phyloP scores from a whole-genome alignment of 2,797 vertebrate genomes.

The Enteromius radiatus region DNA sequence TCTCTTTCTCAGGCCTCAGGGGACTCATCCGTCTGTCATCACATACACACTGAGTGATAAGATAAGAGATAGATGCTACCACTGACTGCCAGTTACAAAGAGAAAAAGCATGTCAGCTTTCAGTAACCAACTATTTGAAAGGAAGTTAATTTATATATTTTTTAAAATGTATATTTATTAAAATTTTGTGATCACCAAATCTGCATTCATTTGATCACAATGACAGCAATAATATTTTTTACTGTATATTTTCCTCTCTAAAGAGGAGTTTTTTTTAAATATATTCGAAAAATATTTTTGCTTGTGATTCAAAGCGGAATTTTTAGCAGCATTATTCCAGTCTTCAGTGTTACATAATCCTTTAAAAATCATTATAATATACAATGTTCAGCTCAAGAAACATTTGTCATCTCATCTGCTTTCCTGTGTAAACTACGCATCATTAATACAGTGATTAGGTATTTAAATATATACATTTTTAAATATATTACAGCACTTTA shows the following conservation, averaged over 20 bases:
- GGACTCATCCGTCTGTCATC: conserved; percentile 58
- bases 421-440: too few species aligned
- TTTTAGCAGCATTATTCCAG: background rate
- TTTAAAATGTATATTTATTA: background rate
- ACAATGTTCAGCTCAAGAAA: too few species aligned
- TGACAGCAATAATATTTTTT: background rate
- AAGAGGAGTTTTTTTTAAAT: too few species aligned
- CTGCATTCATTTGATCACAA: background rate
- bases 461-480: too few species aligned
- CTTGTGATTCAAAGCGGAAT: background rate
- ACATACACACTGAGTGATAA: conserved; percentile 39
- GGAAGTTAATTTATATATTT: background rate
- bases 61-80: conserved; percentile 25
- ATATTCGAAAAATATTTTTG: background rate
- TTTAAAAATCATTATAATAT: background rate
- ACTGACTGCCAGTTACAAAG: conserved; percentile 47
- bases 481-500: too few species aligned
- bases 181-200: background rate
- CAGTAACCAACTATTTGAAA: background rate
- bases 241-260: background rate
- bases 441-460: too few species aligned
- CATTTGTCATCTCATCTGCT: too few species aligned
- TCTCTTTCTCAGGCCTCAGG: conserved; percentile 46
- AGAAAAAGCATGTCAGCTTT: conserved; percentile 46
- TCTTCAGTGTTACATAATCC: background rate